Conservation (phyloP, 2,113 vertebrate genomes). For the Engraulis encrasicolus region DNA sequence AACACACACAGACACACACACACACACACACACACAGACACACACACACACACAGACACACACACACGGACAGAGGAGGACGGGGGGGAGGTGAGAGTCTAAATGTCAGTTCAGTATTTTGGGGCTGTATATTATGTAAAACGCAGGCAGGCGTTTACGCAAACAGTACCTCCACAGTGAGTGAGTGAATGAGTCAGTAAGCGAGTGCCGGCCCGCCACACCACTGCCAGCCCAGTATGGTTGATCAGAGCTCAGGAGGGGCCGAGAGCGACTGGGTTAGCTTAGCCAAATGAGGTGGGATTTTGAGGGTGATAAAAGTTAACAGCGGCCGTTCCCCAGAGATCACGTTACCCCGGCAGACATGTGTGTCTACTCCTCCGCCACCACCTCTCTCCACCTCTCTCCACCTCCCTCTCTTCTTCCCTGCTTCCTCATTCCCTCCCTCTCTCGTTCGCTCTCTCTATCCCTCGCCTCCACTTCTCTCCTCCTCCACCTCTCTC, state of each 20-base stretch:
- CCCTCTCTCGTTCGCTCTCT: too few relatives aligned
- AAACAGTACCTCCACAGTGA: slow-evolving; percentile 61
- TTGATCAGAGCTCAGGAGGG: slow-evolving; percentile 58
- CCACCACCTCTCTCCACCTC: neutral
- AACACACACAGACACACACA: neutral
- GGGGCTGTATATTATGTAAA: slow-evolving; percentile 27
- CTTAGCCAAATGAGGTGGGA: slow-evolving; percentile 61
- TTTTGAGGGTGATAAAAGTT: slow-evolving; percentile 77
- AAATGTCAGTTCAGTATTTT: slow-evolving; percentile 5
- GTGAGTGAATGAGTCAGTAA: too few relatives aligned
- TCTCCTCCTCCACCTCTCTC: too few relatives aligned
- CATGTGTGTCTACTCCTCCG: slow-evolving; percentile 67
- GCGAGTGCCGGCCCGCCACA: too few relatives aligned
- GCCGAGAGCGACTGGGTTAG: neutral
- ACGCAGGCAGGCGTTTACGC: slow-evolving; percentile 28
- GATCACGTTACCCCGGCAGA: slow-evolving; percentile 70
- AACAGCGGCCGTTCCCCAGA: slow-evolving; percentile 68
- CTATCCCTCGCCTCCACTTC: too few relatives aligned
- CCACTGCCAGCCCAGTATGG: slow-evolving; percentile 38
- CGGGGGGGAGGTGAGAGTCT: neutral
- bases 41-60: slow-evolving; percentile 5
- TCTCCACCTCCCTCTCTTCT: too few relatives aligned
- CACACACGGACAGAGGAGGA: neutral
- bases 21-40: slow-evolving; percentile 3
- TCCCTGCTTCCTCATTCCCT: too few relatives aligned